A percentile compares a stretch with the other conserved stretches of the same genome.
phyloP scores from a whole-genome alignment of 2,797 vertebrate species.

The Pseudomugil tenellus region DNA sequence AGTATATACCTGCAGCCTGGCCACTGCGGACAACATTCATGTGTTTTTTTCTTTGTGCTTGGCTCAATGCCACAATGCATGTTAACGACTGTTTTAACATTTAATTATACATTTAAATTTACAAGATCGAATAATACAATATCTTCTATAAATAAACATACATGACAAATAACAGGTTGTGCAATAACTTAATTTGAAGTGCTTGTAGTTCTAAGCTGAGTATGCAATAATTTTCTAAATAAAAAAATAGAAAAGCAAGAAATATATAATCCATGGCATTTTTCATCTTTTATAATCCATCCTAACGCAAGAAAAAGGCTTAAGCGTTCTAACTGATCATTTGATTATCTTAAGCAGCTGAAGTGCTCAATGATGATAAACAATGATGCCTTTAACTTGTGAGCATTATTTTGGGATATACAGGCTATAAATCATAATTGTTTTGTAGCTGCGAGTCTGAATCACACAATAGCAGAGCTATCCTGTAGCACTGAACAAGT shows the following conservation, averaged over 20 bases:
- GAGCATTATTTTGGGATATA: background rate
- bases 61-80: background rate
- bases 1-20: constrained; percentile 45
- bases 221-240: background rate
- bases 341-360: background rate
- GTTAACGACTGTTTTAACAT: background rate
- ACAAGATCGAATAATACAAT: background rate
- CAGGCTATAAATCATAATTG: background rate
- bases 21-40: constrained; percentile 40
- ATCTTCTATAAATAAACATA: background rate
- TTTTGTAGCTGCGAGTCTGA: background rate
- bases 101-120: background rate
- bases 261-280: background rate
- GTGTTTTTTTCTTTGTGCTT: background rate
- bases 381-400: background rate
- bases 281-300: background rate
- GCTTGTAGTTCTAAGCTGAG: background rate
- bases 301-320: background rate
- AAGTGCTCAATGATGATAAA: background rate
- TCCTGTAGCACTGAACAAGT: background rate
- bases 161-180: background rate
- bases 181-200: background rate
- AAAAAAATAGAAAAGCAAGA: background rate
- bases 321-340: background rate
- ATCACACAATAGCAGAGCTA: background rate